Evolutionary conservation across 2,797 vertebrate species (phyloP).

Genomic region (Mormyrops attenuatus): DNA sequence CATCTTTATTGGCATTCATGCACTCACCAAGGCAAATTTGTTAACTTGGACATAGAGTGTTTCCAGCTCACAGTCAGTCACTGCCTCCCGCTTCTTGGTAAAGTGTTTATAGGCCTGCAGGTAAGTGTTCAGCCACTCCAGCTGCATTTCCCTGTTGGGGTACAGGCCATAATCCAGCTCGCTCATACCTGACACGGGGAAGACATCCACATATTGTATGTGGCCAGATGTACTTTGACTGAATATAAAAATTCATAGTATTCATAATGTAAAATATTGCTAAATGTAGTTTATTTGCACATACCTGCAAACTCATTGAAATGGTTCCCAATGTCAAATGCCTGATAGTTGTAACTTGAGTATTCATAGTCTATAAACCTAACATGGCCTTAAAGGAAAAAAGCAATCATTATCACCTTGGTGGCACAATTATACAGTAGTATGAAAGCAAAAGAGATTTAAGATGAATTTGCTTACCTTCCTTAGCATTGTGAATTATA

Average conservation of each 20-base stretch:
- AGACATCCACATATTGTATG: neutral
- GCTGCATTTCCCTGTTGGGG: conserved; percentile 76
- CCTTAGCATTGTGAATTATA: conserved; percentile 81
- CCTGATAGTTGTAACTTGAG: conserved; percentile 94
- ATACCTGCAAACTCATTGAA: conserved; percentile 97
- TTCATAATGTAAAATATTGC: neutral
- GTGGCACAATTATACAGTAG: neutral
- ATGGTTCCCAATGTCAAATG: conserved; percentile 95
- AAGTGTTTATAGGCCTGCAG: conserved; percentile 79
- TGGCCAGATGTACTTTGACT: neutral
- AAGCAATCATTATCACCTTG: neutral
- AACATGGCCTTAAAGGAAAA: conserved; percentile 64
- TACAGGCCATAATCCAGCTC: conserved; percentile 80
- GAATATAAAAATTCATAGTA: neutral
- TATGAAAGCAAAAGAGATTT: neutral
- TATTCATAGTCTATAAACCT: conserved; percentile 96
- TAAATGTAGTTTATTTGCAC: conserved; percentile 23
- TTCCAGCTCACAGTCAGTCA: conserved; percentile 75
- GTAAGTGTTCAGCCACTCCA: conserved; percentile 84
- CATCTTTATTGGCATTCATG: neutral
- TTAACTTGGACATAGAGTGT: conserved; percentile 89
- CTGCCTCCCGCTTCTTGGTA: conserved; percentile 54
- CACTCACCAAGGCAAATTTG: conserved; percentile 90
- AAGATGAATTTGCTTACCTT: conserved; percentile 57
- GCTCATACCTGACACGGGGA: conserved; percentile 69